Conservation (phyloP, 30 jellyfish, hydroid and myxozoan species). For the Aurelia coerulea region DNA sequence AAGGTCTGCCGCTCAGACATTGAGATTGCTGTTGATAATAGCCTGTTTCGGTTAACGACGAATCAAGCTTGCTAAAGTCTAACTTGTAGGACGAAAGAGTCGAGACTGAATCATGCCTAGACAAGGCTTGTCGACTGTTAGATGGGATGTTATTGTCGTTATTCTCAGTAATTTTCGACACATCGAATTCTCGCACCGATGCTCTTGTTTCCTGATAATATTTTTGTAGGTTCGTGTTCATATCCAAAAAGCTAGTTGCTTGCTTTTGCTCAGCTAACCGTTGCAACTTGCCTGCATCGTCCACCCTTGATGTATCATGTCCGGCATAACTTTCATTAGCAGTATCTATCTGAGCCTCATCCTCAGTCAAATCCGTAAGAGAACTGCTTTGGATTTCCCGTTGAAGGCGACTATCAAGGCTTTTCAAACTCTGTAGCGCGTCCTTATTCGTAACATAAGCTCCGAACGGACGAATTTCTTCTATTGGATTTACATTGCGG, state of each 20-base stretch:
- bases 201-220: background rate
- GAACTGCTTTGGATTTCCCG: slow-evolving; percentile 32
- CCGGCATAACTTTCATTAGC: background rate
- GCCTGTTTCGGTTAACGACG: slow-evolving; percentile 23
- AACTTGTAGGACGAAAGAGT: slow-evolving; percentile 32
- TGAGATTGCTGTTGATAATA: background rate
- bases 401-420: slow-evolving; percentile 76
- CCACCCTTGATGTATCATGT: background rate
- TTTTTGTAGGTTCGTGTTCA: background rate
- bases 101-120: slow-evolving; percentile 32
- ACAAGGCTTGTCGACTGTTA: slow-evolving; percentile 5
- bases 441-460: slow-evolving; percentile 69
- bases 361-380: slow-evolving; percentile 2
- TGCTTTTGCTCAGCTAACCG: background rate
- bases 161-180: slow-evolving; percentile 17
- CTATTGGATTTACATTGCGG: slow-evolving; percentile 76
- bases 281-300: background rate
- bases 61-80: slow-evolving; percentile 27
- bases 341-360: background rate
- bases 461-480: slow-evolving; percentile 76
- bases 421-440: slow-evolving; percentile 75
- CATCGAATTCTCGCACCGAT: slow-evolving; percentile 13
- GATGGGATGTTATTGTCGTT: background rate
- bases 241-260: background rate
- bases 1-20: slow-evolving; percentile 13